phyloP scores from a whole-genome alignment of 64 coral and sea anemone genomes.

The Actinia tenebrosa region DNA sequence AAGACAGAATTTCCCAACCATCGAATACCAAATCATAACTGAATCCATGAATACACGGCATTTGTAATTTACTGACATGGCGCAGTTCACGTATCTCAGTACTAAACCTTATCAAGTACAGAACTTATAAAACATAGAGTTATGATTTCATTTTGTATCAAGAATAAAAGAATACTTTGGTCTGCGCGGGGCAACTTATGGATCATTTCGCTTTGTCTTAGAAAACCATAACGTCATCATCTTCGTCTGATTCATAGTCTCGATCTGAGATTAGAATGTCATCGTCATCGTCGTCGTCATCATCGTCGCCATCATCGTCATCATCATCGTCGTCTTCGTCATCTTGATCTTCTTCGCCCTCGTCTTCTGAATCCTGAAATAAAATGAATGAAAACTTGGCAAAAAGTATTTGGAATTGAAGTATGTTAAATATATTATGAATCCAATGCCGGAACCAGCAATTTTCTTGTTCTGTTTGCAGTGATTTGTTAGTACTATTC shows the following conservation, averaged over 20 bases:
- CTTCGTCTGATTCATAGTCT: conserved; percentile 73
- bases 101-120: neutral
- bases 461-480: no score
- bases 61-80: no score
- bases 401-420: neutral
- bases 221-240: conserved; percentile 47
- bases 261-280: conserved; percentile 52
- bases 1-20: no score
- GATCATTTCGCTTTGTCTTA: conserved; percentile 12
- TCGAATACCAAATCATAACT: no score
- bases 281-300: conserved; percentile 73
- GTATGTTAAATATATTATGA: no score
- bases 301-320: conserved; percentile 62
- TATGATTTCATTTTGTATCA: neutral
- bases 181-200: neutral
- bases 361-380: conserved; percentile 65
- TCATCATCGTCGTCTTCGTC: conserved; percentile 91
- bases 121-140: neutral
- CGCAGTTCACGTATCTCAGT: no score
- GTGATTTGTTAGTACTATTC: no score
- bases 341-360: conserved; percentile 50
- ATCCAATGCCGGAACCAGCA: no score
- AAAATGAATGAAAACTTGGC: neutral
- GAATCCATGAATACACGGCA: no score
- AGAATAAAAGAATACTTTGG: neutral